These are phyloP conservation scores for Emydoidea blandingii DNA, from an alignment of 2,797 vertebrate species.

Conservation along the genomic window DNA sequence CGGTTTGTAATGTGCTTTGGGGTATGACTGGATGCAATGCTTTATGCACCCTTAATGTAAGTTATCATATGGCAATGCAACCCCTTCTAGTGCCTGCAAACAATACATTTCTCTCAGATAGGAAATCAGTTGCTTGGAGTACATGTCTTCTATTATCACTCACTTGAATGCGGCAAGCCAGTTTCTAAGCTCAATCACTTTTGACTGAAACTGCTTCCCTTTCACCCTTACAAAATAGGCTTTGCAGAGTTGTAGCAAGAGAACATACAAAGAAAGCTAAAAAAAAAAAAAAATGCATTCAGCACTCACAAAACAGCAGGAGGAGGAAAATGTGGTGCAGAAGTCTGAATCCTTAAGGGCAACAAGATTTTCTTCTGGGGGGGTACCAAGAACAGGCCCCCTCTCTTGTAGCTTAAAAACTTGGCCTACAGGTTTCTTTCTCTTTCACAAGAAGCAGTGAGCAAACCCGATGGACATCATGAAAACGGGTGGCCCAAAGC, in stretches of 20 bases:
- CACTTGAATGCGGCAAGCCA: neutral
- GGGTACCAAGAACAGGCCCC: neutral
- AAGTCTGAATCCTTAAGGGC: neutral
- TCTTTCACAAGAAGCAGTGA: neutral
- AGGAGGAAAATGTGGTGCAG: neutral
- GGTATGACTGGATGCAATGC: neutral
- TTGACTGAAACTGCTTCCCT: neutral
- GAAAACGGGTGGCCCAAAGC: neutral
- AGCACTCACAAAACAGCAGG: neutral
- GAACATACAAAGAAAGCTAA: neutral
- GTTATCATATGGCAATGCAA: neutral
- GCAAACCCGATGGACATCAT: fast-evolving
- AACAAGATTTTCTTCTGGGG: neutral
- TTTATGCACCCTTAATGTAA: neutral
- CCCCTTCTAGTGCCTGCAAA: neutral
- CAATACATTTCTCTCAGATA: neutral
- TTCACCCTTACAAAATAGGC: neutral
- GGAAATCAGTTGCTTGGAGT: neutral
- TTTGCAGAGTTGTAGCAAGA: neutral
- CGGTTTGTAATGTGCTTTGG: neutral
- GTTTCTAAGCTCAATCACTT: neutral
- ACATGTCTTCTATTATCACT: neutral
- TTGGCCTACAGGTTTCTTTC: neutral
- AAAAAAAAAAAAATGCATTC: neutral
- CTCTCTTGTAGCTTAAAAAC: neutral